Base-by-base conservation (phyloP, 2,113 vertebrate genomes). In the Tetrax tetrax region DNA sequence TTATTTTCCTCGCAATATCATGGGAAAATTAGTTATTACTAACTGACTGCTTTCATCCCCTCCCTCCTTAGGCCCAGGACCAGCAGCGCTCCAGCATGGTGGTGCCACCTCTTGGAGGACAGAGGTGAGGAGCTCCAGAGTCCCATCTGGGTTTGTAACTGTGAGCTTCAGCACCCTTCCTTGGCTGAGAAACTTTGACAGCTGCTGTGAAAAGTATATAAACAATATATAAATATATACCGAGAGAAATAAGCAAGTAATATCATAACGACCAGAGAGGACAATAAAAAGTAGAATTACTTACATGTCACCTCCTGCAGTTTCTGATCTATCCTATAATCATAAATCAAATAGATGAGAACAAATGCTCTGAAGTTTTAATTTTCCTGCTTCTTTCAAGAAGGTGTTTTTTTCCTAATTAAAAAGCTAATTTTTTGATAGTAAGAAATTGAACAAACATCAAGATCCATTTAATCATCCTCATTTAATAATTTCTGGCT, bases 341-440 rank as follows among this genome's bases (percentile, higher is more conserved):
- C 90, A 71, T 28, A 77, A 74, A 83, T 23, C 24, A 88, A 90
- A 24, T 5, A 54, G 15, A 5, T 9, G 29, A 50, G 61, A 84
- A 54, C 7, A 64, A 71, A 77, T 31, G 14, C 33, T 72, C 76
- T 75, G 3, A 20, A 54, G 21, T 35, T 85, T 71, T 35, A 22
- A 7, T 51, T 76, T 48, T n/a, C 35, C 57, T 61, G 12, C 5
- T 89, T 68, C 16, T 83, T 24, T 60, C 31, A 68, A 9, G 33
- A 71, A 66, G 25, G 13, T 19, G 14, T 0, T 0, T 0, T 1
- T n/a, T 47, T 27, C 18, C 20, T 21, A 11, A 20, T 4, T 74
- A 56, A 63, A 65, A 78, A 23, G n/a, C 45, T 48, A 11, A 6
- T 3, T 48, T 71, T 64, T 71, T 60, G 21, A 71, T 8, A 56